A percentile compares a stretch with the other conserved stretches of the same genome.
Evolutionary conservation across 2,888 invertebrate species (phyloP).

Genomic region (Drosophila buzzatii): DNA sequence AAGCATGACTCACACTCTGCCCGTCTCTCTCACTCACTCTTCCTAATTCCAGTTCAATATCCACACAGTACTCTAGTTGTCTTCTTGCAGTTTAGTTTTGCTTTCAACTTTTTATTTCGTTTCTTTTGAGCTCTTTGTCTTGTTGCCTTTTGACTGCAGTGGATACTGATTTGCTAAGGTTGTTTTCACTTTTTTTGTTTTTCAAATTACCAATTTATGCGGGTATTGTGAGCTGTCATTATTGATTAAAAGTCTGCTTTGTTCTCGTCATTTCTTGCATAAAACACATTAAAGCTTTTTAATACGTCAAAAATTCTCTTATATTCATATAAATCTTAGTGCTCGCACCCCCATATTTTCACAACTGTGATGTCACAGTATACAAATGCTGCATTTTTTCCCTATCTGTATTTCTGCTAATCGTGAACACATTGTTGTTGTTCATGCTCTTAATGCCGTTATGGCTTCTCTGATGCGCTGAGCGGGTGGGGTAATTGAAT

Average conservation of each 20-base stretch:
- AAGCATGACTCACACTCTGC: neutral
- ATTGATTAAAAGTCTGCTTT: constrained; percentile 11
- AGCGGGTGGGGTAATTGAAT: constrained; percentile 8
- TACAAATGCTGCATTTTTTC: neutral
- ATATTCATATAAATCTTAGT: neutral
- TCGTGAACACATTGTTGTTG: neutral
- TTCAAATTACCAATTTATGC: neutral
- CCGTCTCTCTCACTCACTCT: neutral
- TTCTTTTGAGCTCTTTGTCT: constrained; percentile 16
- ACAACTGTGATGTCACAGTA: neutral
- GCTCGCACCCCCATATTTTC: neutral
- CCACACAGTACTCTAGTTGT: neutral
- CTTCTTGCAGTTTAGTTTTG: constrained; percentile 22
- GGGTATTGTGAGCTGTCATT: constrained; percentile 6
- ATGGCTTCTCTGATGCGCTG: neutral
- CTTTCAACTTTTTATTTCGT: constrained; percentile 15
- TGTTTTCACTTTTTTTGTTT: constrained; percentile 2
- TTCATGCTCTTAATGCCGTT: constrained; percentile 1
- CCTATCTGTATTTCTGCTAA: neutral
- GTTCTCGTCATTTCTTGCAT: no score
- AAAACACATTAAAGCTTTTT: neutral
- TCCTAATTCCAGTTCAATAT: neutral
- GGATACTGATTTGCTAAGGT: neutral
- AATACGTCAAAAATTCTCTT: neutral
- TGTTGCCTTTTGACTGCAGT: neutral